Conservation (phyloP, 2,888 invertebrate species). For the Hypsopygia costalis region DNA sequence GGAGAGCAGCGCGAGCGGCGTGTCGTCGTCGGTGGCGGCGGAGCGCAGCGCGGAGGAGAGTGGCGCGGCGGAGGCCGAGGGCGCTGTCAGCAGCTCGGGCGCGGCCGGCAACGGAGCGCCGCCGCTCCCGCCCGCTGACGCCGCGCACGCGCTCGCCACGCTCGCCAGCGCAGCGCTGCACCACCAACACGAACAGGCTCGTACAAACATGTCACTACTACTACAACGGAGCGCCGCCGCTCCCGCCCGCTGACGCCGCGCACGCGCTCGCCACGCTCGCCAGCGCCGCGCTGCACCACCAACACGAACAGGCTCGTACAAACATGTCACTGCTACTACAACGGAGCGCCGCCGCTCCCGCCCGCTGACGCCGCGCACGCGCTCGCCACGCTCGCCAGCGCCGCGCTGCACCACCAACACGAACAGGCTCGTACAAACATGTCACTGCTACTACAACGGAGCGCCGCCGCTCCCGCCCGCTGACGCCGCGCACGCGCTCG, state of each 20-base stretch:
- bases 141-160: constrained; percentile 85
- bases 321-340: no score
- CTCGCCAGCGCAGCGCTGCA: constrained; percentile 86
- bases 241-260: constrained; percentile 76
- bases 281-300: constrained; percentile 83
- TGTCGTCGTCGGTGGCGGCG: constrained; percentile 52
- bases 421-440: constrained; percentile 51
- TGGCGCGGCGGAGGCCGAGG: constrained; percentile 36
- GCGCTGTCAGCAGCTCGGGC: constrained; percentile 53
- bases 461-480: constrained; percentile 66
- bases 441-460: no score
- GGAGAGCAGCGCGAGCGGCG: constrained; percentile 48
- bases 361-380: constrained; percentile 83
- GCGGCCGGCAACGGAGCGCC: constrained; percentile 47
- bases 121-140: constrained; percentile 71
- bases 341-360: constrained; percentile 61
- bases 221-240: constrained; percentile 57
- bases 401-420: constrained; percentile 80
- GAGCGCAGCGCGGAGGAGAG: constrained; percentile 17
- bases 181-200: constrained; percentile 62
- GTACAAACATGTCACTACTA: no score
- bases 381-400: constrained; percentile 86
- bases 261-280: constrained; percentile 87
- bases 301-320: constrained; percentile 51
- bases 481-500: constrained; percentile 83